phyloP scores from a whole-genome alignment of 2,797 vertebrate species.

The Gymnothorax reevesii region DNA sequence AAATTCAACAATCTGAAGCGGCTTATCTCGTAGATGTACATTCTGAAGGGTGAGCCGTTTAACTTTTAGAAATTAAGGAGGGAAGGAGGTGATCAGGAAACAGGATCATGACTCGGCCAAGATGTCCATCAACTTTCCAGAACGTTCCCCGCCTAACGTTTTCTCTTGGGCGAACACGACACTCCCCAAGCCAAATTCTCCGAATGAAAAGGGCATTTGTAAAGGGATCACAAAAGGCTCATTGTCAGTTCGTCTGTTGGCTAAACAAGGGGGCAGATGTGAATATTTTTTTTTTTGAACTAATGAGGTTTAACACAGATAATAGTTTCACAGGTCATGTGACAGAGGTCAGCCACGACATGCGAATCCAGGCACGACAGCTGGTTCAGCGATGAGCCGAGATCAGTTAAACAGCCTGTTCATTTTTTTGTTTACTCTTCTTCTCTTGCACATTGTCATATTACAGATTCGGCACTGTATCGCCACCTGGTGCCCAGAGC shows the following conservation, averaged over 20 bases:
- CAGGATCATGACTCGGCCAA: background rate
- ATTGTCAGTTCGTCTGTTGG: too few species aligned
- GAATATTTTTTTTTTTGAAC: too few species aligned
- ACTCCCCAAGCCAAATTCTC: background rate
- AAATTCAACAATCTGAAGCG: background rate
- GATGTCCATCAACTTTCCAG: background rate
- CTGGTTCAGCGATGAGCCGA: background rate
- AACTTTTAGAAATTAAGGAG: too few species aligned
- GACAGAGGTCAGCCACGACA: too few species aligned
- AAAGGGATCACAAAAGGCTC: too few species aligned
- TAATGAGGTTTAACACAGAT: too few species aligned
- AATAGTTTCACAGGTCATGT: too few species aligned
- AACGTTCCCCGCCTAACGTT: background rate
- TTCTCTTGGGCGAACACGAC: background rate
- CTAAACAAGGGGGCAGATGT: too few species aligned
- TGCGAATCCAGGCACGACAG: too few species aligned
- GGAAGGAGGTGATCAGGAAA: background rate
- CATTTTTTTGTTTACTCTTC: background rate
- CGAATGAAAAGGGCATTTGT: background rate
- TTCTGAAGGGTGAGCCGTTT: background rate
- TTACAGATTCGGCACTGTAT: background rate
- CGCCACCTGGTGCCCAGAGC: conserved; percentile 26
- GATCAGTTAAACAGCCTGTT: background rate
- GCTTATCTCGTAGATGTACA: background rate
- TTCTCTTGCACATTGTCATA: too few species aligned